Conservation (phyloP, 2,888 invertebrate species). For the Xanthia togata region DNA sequence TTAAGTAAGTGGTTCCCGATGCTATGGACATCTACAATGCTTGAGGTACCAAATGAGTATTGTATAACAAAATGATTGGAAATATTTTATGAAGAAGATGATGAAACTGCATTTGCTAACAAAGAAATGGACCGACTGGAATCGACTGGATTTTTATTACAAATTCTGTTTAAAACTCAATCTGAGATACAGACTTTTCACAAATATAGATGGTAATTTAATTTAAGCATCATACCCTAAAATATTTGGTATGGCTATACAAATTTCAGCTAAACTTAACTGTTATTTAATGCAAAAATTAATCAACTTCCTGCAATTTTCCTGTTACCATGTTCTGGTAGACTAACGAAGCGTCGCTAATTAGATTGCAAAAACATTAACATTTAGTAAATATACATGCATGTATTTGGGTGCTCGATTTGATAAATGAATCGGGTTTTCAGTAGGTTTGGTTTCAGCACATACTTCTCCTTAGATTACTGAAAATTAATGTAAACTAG, state of each 20-base stretch:
- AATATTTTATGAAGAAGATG: no score
- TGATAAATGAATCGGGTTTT: not conserved
- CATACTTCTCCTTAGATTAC: not conserved
- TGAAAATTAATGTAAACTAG: not conserved
- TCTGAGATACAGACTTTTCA: no score
- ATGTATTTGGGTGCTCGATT: not conserved
- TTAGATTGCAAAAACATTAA: not conserved
- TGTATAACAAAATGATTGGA: no score
- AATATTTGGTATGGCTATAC: no score
- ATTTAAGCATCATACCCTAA: no score
- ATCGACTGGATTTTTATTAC: no score
- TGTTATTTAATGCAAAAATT: not conserved
- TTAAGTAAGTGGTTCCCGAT: not conserved
- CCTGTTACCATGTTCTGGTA: constrained; percentile 4
- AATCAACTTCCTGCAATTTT: not conserved
- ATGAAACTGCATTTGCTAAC: no score
- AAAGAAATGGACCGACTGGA: no score
- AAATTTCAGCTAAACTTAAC: not conserved
- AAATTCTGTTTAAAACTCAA: no score
- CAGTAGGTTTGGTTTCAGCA: not conserved
- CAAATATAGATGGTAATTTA: no score
- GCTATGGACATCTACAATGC: not conserved
- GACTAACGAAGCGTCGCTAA: not conserved
- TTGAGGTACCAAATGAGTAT: no score
- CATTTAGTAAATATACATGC: not conserved